Conservation (phyloP, 2,888 invertebrate species). For the Cryptophagus acutangulus region DNA sequence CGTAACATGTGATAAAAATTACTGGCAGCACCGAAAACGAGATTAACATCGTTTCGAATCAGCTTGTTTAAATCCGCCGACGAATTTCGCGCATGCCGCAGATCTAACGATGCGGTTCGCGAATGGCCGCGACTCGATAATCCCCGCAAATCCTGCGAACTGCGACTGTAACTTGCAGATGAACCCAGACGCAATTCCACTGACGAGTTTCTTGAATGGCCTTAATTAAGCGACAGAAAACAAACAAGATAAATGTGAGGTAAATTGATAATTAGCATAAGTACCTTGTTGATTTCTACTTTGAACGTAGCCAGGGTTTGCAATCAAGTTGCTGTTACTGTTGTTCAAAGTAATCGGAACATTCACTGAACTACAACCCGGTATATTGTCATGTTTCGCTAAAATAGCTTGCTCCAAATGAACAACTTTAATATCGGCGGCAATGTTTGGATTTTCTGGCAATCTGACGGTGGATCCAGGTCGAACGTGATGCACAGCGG, state of each 20-base stretch:
- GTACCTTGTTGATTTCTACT: slow-evolving; percentile 29
- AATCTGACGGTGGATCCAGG: slow-evolving; percentile 43
- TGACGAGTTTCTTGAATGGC: slow-evolving; percentile 78
- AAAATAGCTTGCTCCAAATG: too few relatives aligned
- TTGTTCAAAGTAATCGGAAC: too few relatives aligned
- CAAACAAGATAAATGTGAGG: slow-evolving; percentile 5
- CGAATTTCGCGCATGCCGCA: slow-evolving; percentile 67
- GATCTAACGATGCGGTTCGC: slow-evolving; percentile 75
- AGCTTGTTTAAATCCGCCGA: slow-evolving; percentile 71
- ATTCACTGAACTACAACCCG: too few relatives aligned
- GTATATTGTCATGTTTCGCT: too few relatives aligned
- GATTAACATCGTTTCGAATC: slow-evolving; percentile 64
- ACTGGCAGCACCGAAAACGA: slow-evolving; percentile 58
- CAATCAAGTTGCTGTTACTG: too few relatives aligned
- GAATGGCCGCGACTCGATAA: slow-evolving; percentile 61
- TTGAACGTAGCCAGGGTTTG: slow-evolving; percentile 25
- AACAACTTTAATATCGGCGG: not conserved
- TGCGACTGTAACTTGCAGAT: slow-evolving; percentile 46
- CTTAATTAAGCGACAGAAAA: too few relatives aligned
- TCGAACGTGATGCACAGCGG: slow-evolving; percentile 30
- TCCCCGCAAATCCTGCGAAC: slow-evolving; percentile 50
- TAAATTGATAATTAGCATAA: slow-evolving; percentile 5
- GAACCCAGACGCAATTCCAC: slow-evolving; percentile 64
- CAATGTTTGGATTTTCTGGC: slow-evolving; percentile 29
- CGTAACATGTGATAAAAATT: too few relatives aligned